Conservation (phyloP, 2,113 vertebrate genomes). For the Phaethornis superciliosus region DNA sequence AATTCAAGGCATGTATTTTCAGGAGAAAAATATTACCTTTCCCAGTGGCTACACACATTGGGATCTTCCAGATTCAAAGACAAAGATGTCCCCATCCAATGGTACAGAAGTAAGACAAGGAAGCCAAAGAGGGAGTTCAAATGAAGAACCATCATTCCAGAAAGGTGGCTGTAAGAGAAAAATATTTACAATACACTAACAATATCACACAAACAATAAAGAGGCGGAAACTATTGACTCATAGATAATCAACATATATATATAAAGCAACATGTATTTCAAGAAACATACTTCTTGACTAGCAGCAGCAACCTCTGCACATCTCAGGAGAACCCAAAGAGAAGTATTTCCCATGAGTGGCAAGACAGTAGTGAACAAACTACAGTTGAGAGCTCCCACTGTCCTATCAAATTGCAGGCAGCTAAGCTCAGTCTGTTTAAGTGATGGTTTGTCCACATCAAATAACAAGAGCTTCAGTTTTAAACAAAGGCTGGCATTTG, state of each 20-base stretch:
- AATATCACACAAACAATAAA: neutral
- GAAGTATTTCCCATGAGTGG: neutral
- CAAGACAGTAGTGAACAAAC: neutral
- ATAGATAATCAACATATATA: neutral
- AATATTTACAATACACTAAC: neutral
- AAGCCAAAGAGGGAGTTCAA: slow-evolving; percentile 61
- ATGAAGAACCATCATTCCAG: slow-evolving; percentile 79
- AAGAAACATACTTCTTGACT: neutral
- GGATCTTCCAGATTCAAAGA: slow-evolving; percentile 94
- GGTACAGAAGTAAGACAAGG: slow-evolving; percentile 74
- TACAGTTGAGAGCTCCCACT: neutral
- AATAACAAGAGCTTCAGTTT: neutral
- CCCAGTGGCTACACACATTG: slow-evolving; percentile 99
- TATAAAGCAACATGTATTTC: neutral
- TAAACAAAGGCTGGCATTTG: neutral
- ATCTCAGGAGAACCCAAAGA: neutral
- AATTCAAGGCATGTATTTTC: neutral
- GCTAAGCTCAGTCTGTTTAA: neutral
- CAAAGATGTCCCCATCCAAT: slow-evolving; percentile 74
- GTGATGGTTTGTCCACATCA: neutral
- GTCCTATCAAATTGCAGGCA: neutral
- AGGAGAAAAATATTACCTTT: slow-evolving; percentile 83
- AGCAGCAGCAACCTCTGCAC: neutral
- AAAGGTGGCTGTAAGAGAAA: slow-evolving; percentile 65
- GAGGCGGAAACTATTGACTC: neutral